Base-by-base conservation (phyloP, 2,888 invertebrate species). In the Watsonalla cultraria region DNA sequence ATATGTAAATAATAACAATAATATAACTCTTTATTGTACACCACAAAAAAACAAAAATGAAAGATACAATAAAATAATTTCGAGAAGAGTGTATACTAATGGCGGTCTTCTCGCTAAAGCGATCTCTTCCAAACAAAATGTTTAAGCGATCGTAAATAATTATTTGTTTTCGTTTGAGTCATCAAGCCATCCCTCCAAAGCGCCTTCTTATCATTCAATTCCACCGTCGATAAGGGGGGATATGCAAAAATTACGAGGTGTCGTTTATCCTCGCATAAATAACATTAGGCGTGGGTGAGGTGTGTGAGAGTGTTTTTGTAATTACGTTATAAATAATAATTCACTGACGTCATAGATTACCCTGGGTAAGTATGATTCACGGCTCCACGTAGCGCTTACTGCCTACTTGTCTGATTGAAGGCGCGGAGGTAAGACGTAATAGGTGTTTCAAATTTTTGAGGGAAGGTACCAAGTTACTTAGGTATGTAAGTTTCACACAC, bases 281-380 rank as follows among this genome's bases (percentile, higher is more conserved):
- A 86, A 88, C 86, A 84, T 87, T 85, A 87, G 76, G 57, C 56
- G 59, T 68, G 70, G 68, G 78, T 68, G 76, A 81, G 88, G 85
- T 86, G 74, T 73, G 80, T 82, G 84, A 74, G 86, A 84, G 86
- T 84, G 86, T 87, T 84, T 85, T 87, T 84, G 90, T 90, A 90
- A 90, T 90, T 90, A 90, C 90, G 84, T 80, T 90, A 90, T 90
- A 90, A 90, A 90, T 90, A 90, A 90, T 90, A 83, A 90, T 90
- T 86, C 80, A 70, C 73, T 55, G 71, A 54, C 71, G 76, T 67
- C 85, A 81, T 86, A 90, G 90, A 90, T 90, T 90, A 90, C 79
- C 71, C 84, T 83, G 82, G 66, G 77, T 71, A 69, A 70, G 74
- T 74, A 79, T 86, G 88, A 89, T 86, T 76, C 78, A 86, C 78